Conservation (phyloP, 1,140 invertebrate species). For the Muscidifurax raptorellus region DNA sequence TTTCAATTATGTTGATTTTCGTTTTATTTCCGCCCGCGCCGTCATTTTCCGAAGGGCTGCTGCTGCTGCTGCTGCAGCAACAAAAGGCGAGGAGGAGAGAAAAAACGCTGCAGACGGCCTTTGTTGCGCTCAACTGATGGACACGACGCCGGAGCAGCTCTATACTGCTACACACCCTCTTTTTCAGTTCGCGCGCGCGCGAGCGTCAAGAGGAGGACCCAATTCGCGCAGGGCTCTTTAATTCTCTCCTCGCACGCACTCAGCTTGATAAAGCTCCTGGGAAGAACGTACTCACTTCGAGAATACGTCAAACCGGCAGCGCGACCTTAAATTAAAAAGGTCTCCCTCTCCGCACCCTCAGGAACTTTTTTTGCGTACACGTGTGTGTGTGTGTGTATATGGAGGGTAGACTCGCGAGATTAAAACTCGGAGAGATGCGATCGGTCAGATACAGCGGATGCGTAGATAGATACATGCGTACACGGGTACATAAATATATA, state of each 20-base stretch:
- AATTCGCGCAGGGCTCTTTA: conserved; percentile 9
- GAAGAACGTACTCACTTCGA: background rate
- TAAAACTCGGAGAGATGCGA: conserved; percentile 18
- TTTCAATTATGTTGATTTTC: conserved; percentile 46
- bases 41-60: background rate
- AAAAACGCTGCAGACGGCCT: background rate
- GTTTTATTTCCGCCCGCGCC: background rate
- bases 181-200: background rate
- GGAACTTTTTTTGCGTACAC: background rate
- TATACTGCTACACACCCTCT: background rate
- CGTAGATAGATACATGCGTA: background rate
- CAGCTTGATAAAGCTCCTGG: background rate
- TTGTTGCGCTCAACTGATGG: conserved; percentile 32
- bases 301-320: background rate
- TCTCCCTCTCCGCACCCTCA: background rate
- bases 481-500: background rate
- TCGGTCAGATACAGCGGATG: conserved; percentile 19
- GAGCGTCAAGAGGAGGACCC: background rate
- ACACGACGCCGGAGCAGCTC: background rate
- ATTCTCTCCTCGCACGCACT: conserved; percentile 38
- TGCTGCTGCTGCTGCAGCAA: background rate
- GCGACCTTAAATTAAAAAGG: conserved; percentile 42
- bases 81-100: conserved; percentile 1
- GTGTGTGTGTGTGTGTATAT: background rate
- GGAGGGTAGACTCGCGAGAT: conserved; percentile 1